phyloP scores from a whole-genome alignment of 2,113 vertebrate species.

The Ia io region DNA sequence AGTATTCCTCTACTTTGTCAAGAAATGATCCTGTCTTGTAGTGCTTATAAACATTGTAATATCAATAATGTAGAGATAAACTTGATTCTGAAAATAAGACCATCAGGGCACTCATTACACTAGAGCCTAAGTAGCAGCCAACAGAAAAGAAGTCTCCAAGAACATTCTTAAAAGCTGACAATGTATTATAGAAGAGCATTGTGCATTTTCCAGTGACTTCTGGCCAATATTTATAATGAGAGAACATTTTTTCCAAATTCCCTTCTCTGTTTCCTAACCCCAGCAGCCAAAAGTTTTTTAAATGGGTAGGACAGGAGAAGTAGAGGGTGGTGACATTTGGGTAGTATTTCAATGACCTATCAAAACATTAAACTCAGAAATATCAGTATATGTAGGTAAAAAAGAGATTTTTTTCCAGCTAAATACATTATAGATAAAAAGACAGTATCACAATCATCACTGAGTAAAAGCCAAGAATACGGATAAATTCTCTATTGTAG shows the following conservation, averaged over 20 bases:
- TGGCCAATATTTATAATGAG: neutral
- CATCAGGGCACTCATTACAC: neutral
- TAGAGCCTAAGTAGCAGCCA: neutral
- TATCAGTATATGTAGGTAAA: neutral
- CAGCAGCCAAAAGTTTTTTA: neutral
- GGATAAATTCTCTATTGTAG: neutral
- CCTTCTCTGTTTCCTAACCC: constrained; percentile 10
- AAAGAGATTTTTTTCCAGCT: neutral
- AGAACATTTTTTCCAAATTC: constrained; percentile 1
- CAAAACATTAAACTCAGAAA: constrained; percentile 8
- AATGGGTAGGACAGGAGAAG: neutral
- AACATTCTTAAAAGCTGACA: neutral
- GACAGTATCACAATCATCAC: neutral
- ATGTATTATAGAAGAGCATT: neutral
- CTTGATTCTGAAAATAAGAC: neutral
- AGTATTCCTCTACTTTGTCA: neutral
- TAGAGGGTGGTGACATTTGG: neutral
- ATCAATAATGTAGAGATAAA: neutral
- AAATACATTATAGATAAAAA: neutral
- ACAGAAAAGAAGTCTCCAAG: neutral
- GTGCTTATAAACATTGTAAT: neutral
- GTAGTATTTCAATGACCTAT: neutral
- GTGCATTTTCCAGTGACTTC: neutral
- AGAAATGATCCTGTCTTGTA: neutral
- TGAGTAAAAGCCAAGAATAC: neutral